Evolutionary conservation across 1,140 invertebrate species (phyloP), one percentile per base, ranked within the genome.

Genomic region (Panagrolaimus sp.): DNA sequence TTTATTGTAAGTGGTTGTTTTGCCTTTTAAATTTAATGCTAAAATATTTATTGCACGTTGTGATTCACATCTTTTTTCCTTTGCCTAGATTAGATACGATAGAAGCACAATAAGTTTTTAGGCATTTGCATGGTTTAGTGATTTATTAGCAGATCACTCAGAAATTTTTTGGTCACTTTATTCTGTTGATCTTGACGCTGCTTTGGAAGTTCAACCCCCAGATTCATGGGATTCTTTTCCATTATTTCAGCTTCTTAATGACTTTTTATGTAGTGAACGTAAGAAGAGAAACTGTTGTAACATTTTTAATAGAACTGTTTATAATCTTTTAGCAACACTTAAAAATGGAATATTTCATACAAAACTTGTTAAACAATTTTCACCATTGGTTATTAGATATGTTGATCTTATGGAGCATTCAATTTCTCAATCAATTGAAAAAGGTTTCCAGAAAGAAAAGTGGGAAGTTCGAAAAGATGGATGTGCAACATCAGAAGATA

Each of bases 101-200:
- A 38, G 31, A 38, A 38, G 2, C 7, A 38, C 7, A 7, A 38
- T 38, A 4, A 38, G n/a, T 38, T 38, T 83, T 70, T 66, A 99
- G 96, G 95, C 96, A 64, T 98, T 99, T 88, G 94, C 96, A 78
- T 99, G 96, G 96, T 98, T 98, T 87, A 96, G 92, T 84, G 96
- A 99, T 85, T 88, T 98, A 67, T 88, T 99, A 79, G 93, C 97
- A 74, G 96, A 98, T 86, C 96, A 99, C 86, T 92, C 94, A 5
- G 96, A 99, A 86, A 98, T 98, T 84, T 99, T 99, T 87, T 99
- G 96, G 96, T 96, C 93, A 0, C 87, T 98, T 70, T 99, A 98
- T 85, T 94, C 93, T 27, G 93, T 96, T 43, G 96, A 98, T 84
- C 96, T 99, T 94, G 93, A 98, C 84, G 89, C 93, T 67, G 92